Percentiles rank a stretch among this genome's conserved stretches.
phyloP scores from a whole-genome alignment of 2,888 invertebrate species.

The Campoplex capitator region DNA sequence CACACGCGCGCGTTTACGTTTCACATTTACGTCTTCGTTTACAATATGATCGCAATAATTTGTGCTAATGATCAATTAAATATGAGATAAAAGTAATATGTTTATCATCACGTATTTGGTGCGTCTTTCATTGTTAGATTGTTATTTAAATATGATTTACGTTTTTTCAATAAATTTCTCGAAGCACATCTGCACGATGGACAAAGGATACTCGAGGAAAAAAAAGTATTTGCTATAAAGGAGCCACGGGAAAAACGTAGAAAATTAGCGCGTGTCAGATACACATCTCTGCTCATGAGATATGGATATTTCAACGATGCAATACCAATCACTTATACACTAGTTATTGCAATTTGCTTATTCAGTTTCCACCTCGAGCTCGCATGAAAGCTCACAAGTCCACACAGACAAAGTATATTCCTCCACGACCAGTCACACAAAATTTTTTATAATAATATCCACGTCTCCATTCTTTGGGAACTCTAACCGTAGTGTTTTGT shows the following conservation, averaged over 20 bases:
- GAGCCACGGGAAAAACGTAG: not conserved
- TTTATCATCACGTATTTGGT: no score
- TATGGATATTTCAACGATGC: not conserved
- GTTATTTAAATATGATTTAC: no score
- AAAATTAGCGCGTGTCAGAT: not conserved
- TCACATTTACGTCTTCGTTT: no score
- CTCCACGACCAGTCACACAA: not conserved
- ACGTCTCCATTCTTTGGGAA: no score
- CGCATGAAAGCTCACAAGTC: not conserved
- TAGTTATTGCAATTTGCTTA: not conserved
- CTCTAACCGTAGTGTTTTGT: no score
- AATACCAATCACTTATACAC: not conserved
- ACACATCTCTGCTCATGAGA: not conserved
- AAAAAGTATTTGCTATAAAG: not conserved
- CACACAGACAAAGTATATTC: not conserved
- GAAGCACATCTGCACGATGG: not conserved
- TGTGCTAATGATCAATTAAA: no score
- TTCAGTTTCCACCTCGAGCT: not conserved
- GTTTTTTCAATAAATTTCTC: no score
- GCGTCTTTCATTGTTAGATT: no score
- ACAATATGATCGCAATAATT: no score
- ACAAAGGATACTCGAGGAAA: not conserved
- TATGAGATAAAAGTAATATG: no score
- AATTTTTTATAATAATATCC: no score
- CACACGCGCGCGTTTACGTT: no score